Evolutionary conservation across 2,113 vertebrate genomes (phyloP).

Genomic region (Platycercus adscitus): DNA sequence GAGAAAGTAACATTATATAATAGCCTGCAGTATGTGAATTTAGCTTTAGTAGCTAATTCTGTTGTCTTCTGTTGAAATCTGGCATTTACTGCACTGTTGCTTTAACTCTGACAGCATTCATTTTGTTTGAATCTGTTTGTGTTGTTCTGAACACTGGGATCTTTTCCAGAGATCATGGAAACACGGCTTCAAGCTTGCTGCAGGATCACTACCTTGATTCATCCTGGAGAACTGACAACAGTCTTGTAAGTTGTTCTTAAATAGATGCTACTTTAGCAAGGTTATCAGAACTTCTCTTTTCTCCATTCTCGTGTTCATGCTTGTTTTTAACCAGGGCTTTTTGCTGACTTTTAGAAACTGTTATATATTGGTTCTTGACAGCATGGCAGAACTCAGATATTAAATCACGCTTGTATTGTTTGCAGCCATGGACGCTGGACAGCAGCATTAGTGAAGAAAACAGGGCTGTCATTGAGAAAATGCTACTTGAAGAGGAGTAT

Average conservation of each 20-base stretch:
- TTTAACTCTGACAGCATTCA: neutral
- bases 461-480: slow-evolving; percentile 91
- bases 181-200: slow-evolving; percentile 68
- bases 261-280: neutral
- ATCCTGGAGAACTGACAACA: slow-evolving; percentile 84
- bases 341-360: neutral
- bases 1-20: neutral
- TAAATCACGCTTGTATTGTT: slow-evolving; percentile 3
- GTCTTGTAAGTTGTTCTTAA: slow-evolving; percentile 77
- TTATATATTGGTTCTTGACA: neutral
- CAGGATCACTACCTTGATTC: slow-evolving; percentile 89
- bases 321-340: neutral
- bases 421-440: slow-evolving; percentile 93
- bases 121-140: neutral
- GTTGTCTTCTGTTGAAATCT: neutral
- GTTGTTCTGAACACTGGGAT: neutral
- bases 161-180: slow-evolving; percentile 76
- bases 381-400: neutral
- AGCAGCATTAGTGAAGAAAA: slow-evolving; percentile 94
- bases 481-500: slow-evolving; percentile 98
- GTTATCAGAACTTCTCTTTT: neutral
- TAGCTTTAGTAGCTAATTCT: neutral
- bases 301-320: rapidly evolving
- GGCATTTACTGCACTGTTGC: neutral
- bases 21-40: neutral